These are phyloP conservation scores for Pyrgilauda ruficollis DNA, from an alignment of 2,113 vertebrate genomes.

Conservation along the genomic window DNA sequence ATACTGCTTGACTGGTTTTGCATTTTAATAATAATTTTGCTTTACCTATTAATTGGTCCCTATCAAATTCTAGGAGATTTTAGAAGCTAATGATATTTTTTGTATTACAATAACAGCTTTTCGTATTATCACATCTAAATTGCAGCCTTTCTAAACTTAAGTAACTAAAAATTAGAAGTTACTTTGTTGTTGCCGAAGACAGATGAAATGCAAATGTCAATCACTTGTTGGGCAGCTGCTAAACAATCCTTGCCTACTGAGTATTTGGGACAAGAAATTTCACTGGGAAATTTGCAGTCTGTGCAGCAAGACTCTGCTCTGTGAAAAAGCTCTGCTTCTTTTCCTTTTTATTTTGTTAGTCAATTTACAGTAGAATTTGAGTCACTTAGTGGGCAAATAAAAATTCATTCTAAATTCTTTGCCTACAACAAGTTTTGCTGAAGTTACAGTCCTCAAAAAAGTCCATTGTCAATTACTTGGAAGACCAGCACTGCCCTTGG, in stretches of 20 bases:
- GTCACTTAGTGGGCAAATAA: not conserved
- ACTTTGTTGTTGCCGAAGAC: not conserved
- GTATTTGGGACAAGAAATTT: not conserved
- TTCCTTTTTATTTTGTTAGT: conserved; percentile 8
- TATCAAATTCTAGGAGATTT: not conserved
- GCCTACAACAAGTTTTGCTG: not conserved
- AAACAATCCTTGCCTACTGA: not conserved
- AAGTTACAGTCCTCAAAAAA: conserved; percentile 14
- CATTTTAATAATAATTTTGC: not conserved
- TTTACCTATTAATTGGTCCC: not conserved
- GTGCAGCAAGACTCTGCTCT: not conserved
- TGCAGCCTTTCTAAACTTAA: not conserved
- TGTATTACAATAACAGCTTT: not conserved
- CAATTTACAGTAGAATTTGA: not conserved
- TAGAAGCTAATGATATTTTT: not conserved
- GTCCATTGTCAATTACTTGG: not conserved
- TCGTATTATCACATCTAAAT: not conserved
- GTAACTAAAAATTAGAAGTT: not conserved
- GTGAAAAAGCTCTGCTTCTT: not conserved
- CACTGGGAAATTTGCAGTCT: not conserved
- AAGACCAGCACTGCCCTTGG: not conserved
- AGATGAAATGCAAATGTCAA: not conserved
- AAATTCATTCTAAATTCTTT: not conserved
- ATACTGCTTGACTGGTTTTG: not conserved
- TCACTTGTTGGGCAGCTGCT: not conserved